Percentiles rank a stretch among this genome's conserved stretches.
These are phyloP conservation scores for Paramuricea clavata DNA, from an alignment of 92 coral and sea anemone genomes.

Conservation along the genomic window DNA sequence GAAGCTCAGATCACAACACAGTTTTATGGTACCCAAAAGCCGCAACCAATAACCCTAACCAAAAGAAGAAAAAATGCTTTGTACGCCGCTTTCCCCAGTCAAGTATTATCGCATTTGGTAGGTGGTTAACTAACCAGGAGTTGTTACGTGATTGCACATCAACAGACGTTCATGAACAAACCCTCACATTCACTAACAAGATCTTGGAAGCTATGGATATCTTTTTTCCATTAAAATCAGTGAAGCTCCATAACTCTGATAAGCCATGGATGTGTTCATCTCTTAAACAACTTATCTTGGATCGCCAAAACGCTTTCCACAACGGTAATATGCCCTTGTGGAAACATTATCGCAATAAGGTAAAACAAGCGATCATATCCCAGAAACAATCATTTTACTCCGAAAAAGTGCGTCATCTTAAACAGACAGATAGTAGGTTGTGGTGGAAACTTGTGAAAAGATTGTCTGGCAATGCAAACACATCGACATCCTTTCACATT, in stretches of 20 bases:
- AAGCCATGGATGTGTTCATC: slow-evolving; percentile 60
- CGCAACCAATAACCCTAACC: not conserved
- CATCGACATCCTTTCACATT: slow-evolving; percentile 7
- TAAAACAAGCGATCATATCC: not conserved
- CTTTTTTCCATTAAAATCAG: slow-evolving; percentile 24
- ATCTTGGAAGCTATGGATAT: not conserved
- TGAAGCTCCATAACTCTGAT: slow-evolving; percentile 43
- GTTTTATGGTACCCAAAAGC: not conserved
- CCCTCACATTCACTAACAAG: not conserved
- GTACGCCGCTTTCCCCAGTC: slow-evolving; percentile 26
- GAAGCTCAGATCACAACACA: slow-evolving; percentile 6
- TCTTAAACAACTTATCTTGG: slow-evolving; percentile 49
- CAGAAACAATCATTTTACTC: slow-evolving; percentile 34
- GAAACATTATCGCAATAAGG: slow-evolving; percentile 17
- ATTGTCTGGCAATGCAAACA: slow-evolving; percentile 28
- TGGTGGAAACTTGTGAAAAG: slow-evolving; percentile 47
- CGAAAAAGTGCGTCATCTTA: slow-evolving; percentile 39
- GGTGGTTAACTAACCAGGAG: slow-evolving; percentile 27
- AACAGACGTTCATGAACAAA: not conserved
- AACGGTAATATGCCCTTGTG: slow-evolving; percentile 41
- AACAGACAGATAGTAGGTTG: not conserved
- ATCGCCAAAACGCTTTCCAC: slow-evolving; percentile 61
- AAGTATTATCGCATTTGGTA: slow-evolving; percentile 17
- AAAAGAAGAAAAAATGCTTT: not conserved
- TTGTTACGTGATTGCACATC: slow-evolving; percentile 16